Percentiles rank a stretch among this genome's conserved stretches.
These are phyloP conservation scores for Drosophila percnosoma DNA, from an alignment of 2,888 invertebrate species.

Conservation along the genomic window DNA sequence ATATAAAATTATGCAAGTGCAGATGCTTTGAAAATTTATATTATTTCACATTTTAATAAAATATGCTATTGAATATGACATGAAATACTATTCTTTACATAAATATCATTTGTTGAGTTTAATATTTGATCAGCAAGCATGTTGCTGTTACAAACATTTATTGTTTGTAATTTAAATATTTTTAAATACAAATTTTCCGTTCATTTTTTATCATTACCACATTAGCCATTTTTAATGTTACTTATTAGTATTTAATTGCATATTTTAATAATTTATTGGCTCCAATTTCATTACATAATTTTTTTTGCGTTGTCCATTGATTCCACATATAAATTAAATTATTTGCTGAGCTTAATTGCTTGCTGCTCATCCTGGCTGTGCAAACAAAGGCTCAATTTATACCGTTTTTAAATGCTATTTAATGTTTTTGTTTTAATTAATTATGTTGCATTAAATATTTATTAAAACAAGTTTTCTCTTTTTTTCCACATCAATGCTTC, in stretches of 20 bases:
- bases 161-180: slow-evolving; percentile 1
- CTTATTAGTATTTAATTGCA: slow-evolving; percentile 75
- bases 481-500: slow-evolving; percentile 18
- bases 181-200: slow-evolving; percentile 19
- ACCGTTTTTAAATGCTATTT: slow-evolving; percentile 57
- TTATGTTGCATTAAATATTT: slow-evolving; percentile 64
- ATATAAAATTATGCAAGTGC: background rate
- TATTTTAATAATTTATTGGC: slow-evolving; percentile 54
- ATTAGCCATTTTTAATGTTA: slow-evolving; percentile 53
- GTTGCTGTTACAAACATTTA: slow-evolving; percentile 6
- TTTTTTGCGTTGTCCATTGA: slow-evolving; percentile 26
- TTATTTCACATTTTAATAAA: background rate
- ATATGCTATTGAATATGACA: background rate
- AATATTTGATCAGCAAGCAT: slow-evolving; percentile 29
- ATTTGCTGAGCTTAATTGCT: slow-evolving; percentile 74
- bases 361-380: slow-evolving; percentile 45
- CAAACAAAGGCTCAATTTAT: slow-evolving; percentile 68
- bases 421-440: slow-evolving; percentile 64
- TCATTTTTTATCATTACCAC: slow-evolving; percentile 38
- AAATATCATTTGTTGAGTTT: background rate
- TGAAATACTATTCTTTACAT: background rate
- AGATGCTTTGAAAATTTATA: background rate
- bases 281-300: slow-evolving; percentile 20
- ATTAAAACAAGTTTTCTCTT: slow-evolving; percentile 61
- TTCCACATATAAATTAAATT: slow-evolving; percentile 75